Evolutionary conservation across 2,113 vertebrate species (phyloP), one percentile per base, ranked within the genome.

Genomic region (Cairina moschata): DNA sequence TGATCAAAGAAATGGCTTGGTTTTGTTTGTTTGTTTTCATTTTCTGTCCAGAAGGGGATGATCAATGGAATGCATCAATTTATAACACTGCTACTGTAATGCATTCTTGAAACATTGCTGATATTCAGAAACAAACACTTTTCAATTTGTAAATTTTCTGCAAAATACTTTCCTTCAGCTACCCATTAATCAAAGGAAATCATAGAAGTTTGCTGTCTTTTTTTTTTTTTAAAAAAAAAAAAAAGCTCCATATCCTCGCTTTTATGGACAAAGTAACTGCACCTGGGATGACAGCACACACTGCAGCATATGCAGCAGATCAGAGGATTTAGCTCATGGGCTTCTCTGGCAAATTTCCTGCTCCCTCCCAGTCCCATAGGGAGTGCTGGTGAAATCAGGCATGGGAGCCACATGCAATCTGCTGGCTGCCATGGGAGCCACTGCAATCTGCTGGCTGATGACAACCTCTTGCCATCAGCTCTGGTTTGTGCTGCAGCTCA

Each of bases 131-230:
- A 74, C 44, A 80, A 87, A 86, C 65, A 34, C 68, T 71, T 46
- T 25, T 40, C 75, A 40, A 31, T 86, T 91, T 67, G 67, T 48
- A 67, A 69, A 71, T 71, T 91, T 90, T n/a, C 85, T 46, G 46
- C 46, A 34, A n/a, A 93, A 80, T 21, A 10, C 36, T 86, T 85
- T 77, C 87, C 86, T 84, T 90, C 74, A 73, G 93, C 88, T 74
- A 77, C 9, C 44, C 79, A 88, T 95, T 88, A 65, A 91, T 90
- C 92, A 90, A 73, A 95, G 69, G 11, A 69, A 55, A 34, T 5
- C 1, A 28, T 2, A 11, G 11, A 59, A 88, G 46, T 46, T 86
- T 69, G 67, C 44, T 44, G 52, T 7, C 26, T 48, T 90, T 44
- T 63, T 13, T 13, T 16, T 42, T 42, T 42, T 42, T 42, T 42